These are phyloP conservation scores for Drosophila truncata DNA, from an alignment of 1,140 invertebrate species.

Conservation along the genomic window DNA sequence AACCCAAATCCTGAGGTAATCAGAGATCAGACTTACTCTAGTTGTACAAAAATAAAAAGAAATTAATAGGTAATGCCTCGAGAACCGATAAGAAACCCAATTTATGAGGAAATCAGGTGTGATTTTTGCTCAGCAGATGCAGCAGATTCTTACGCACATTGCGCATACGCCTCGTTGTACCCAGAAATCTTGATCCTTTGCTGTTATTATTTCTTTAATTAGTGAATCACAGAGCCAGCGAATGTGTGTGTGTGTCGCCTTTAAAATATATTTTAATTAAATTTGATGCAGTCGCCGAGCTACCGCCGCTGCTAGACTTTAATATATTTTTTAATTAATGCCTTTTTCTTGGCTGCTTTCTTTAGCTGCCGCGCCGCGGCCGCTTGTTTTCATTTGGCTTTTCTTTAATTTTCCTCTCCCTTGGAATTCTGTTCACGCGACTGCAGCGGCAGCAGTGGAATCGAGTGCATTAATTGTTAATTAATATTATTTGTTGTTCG, in stretches of 20 bases:
- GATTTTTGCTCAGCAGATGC: background rate
- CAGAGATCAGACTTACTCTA: background rate
- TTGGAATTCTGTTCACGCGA: constrained; percentile 39
- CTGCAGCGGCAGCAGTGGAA: constrained; percentile 35
- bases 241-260: constrained; percentile 23
- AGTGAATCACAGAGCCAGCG: constrained; percentile 16
- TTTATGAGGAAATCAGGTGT: background rate
- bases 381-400: constrained; percentile 33
- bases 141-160: constrained; percentile 15
- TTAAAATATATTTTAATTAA: constrained; percentile 73
- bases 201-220: constrained; percentile 34
- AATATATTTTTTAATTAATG: constrained; percentile 80
- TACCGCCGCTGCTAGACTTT: constrained; percentile 27
- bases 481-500: constrained; percentile 67
- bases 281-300: constrained; percentile 51
- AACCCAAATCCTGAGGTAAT: background rate
- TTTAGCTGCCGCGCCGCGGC: constrained; percentile 15
- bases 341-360: constrained; percentile 71
- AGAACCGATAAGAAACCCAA: background rate
- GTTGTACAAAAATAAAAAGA: background rate
- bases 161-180: constrained; percentile 42
- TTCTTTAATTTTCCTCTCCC: background rate
- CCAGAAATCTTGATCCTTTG: constrained; percentile 29
- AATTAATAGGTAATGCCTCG: background rate
- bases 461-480: constrained; percentile 76